Evolutionary conservation across 2,888 invertebrate genomes (phyloP), one percentile per base, ranked within the genome.

Genomic region (Sarcophaga variegata): DNA sequence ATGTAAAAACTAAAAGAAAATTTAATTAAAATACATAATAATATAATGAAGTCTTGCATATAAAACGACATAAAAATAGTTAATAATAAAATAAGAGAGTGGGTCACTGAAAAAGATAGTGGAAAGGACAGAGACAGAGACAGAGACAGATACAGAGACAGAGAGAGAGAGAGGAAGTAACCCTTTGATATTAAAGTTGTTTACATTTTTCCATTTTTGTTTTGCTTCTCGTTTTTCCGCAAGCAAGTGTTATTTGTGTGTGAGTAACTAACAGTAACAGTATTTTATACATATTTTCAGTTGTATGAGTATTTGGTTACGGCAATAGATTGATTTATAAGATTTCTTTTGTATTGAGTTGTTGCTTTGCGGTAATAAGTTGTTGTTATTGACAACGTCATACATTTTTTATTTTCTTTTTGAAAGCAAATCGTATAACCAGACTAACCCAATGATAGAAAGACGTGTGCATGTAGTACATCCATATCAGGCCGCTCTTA

Each of bases 141-240:
- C 37, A 37, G 8, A 2, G 37, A 2, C 8, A 37, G 14, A 4
- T 20, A 60, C 37, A 66, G 63, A 67, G 14, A 69, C 27, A 59
- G 60, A 69, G 74, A 76, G n/a, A 8, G 17, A 47, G 79, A 45
- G 63, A 72, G 54, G 59, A 59, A 59, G 77, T 67, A 77, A 22
- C 62, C 10, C 22, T n/a, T 62, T n/a, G n/a, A 20, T 20, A 62
- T 62, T 62, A 20, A 62, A 62, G 20, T 86, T 82, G 85, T 79
- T 86, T 79, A 82, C 49, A 25, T 66, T 74, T 84, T 67, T 81
- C 63, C 45, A 45, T 62, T 59, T 69, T 85, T 85, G 85, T 81
- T 85, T 67, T 85, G 81, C 69, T 74, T 63, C 69, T 63, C 22
- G 62, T 66, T n/a, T 10, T 27, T 37, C 37, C 37, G 37, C 37